Percentiles rank a stretch among this genome's conserved stretches.
Conservation (phyloP, 2,797 vertebrate genomes). For the Lutjanus campechanus region DNA sequence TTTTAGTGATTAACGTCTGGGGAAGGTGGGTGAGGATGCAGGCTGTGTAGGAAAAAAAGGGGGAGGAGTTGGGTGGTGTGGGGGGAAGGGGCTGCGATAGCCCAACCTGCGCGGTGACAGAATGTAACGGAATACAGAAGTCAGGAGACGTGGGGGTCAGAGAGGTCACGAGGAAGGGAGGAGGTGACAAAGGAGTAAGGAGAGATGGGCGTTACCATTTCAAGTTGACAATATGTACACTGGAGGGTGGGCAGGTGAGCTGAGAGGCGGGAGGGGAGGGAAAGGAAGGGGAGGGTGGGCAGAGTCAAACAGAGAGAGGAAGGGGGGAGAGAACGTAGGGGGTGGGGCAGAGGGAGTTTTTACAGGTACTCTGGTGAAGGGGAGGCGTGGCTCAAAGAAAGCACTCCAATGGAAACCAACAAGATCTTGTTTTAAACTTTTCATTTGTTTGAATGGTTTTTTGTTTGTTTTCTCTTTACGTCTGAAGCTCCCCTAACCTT, state of each 20-base stretch:
- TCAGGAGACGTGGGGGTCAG: constrained; percentile 20
- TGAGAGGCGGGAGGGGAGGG: constrained; percentile 81
- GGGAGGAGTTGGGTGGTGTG: not conserved
- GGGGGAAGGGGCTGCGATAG: constrained; percentile 58
- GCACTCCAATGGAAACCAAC: constrained; percentile 99
- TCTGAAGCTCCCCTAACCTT: constrained; percentile 97
- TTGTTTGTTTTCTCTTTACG: constrained; percentile 90
- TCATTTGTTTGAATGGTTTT: constrained; percentile 82
- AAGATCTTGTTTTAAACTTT: constrained; percentile 87
- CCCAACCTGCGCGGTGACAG: constrained; percentile 71
- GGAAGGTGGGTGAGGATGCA: constrained; percentile 88
- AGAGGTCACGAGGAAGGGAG: constrained; percentile 33
- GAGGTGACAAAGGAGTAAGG: constrained; percentile 49
- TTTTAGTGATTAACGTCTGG: constrained; percentile 89
- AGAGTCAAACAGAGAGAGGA: constrained; percentile 66
- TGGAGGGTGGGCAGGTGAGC: constrained; percentile 89
- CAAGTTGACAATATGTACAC: constrained; percentile 95
- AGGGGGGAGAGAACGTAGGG: constrained; percentile 74
- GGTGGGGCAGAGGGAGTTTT: constrained; percentile 72
- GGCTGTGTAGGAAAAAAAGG: constrained; percentile 60
- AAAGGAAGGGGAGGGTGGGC: not conserved
- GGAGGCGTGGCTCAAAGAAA: constrained; percentile 98
- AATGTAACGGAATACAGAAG: constrained; percentile 51
- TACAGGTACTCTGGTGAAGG: constrained; percentile 97
- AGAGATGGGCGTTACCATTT: constrained; percentile 87